Base-by-base conservation (phyloP, 2,888 invertebrate genomes). In the Tachina grossa region DNA sequence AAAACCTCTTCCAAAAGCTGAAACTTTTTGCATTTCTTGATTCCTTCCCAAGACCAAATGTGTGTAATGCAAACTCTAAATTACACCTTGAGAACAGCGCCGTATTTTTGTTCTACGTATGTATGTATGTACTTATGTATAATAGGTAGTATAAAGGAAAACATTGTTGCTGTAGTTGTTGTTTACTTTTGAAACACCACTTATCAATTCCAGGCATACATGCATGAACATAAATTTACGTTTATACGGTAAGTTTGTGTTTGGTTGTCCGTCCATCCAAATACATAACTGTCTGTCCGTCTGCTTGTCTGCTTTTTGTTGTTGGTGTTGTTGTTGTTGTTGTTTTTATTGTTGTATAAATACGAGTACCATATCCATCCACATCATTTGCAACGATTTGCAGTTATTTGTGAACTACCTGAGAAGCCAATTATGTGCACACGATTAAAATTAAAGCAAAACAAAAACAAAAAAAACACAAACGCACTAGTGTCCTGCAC, bases 361-460 rank as follows among this genome's bases (percentile, higher is more conserved):
- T 85, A 6, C 31, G 31, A 31, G 31, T 31, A 85, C 85, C 81
- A 81, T 81, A 82, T 82, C 82, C 85, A 82, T 82, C 63, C 74
- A 85, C 80, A 85, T 86, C 84, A 87, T 84, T 89, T 89, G 90
- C 90, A 91, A 77, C 77, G 84, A 91, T 91, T 91, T 90, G 90
- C 91, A 90, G 90, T 91, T 91, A 91, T 91, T 91, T 91, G 91
- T 89, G 90, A 91, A 91, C 91, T 91, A 91, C 91, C 90, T 91
- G 90, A 90, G 91, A 89, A 91, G 91, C 91, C 87, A 87, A 88
- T 89, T 89, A 89, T 87, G 88, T 88, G 87, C 74, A 85, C 85
- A 85, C 85, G 85, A 85, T 85, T 85, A 85, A 81, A 81, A 78
- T 19, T 72, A 31, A 31, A 31, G 6, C 51, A 39, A 31, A 31